phyloP scores from a whole-genome alignment of 2,797 vertebrate species.

The Hapalemur alaotrensis region DNA sequence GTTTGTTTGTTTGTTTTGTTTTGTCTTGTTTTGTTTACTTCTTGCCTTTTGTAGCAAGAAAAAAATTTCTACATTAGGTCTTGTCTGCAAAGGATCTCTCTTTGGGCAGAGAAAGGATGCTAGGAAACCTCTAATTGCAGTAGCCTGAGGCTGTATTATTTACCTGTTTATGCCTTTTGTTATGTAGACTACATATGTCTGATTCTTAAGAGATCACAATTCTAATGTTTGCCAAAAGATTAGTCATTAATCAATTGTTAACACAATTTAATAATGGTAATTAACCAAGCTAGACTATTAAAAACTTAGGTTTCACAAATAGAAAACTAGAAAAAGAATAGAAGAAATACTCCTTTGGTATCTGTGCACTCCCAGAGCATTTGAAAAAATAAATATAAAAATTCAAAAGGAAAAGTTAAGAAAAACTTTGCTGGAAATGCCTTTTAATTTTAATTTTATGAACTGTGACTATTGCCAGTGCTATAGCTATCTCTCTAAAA shows the following conservation, averaged over 20 bases:
- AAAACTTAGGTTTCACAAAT: background rate
- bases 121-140: background rate
- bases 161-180: background rate
- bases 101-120: background rate
- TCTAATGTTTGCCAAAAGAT: background rate
- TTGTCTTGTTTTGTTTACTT: background rate
- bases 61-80: background rate
- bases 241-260: background rate
- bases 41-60: background rate
- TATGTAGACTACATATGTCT: background rate
- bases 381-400: background rate
- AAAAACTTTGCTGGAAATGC: background rate
- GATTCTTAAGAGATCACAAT: slow-evolving; percentile 20
- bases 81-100: background rate
- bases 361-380: background rate
- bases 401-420: background rate
- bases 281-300: background rate
- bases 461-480: background rate
- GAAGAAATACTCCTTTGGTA: background rate
- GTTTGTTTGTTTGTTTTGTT: background rate
- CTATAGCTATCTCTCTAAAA: background rate
- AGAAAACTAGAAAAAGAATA: background rate
- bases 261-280: background rate
- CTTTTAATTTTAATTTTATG: background rate
- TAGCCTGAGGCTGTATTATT: background rate